phyloP scores from a whole-genome alignment of 2,113 vertebrate genomes.

The Eudyptes chrysolophus region DNA sequence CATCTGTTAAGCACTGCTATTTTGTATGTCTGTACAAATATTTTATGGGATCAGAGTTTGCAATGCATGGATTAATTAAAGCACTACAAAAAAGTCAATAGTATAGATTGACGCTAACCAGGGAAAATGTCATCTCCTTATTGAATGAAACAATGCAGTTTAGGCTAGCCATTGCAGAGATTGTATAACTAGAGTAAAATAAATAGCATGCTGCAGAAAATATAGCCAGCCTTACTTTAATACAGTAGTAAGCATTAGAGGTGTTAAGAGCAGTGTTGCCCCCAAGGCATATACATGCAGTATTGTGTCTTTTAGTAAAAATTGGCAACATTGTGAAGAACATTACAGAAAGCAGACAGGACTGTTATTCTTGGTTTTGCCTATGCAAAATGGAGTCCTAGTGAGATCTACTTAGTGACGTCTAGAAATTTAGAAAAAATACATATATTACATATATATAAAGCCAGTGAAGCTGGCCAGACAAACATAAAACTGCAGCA shows the following conservation, averaged over 20 bases:
- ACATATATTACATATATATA: too few relatives aligned
- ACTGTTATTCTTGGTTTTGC: constrained; percentile 1
- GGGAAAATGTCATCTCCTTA: background rate
- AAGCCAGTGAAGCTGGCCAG: background rate
- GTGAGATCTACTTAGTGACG: background rate
- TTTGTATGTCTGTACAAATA: background rate
- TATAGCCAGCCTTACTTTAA: background rate
- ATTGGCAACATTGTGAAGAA: background rate
- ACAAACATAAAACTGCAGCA: background rate
- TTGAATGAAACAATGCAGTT: background rate
- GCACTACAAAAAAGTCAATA: background rate
- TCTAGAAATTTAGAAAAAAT: background rate
- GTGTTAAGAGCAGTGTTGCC: background rate
- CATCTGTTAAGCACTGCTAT: background rate
- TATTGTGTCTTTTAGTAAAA: background rate
- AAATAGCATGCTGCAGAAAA: background rate
- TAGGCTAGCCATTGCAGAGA: background rate
- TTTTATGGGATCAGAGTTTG: background rate
- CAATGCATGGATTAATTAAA: constrained; percentile 12
- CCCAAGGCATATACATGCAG: background rate
- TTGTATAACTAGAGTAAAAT: background rate
- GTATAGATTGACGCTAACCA: background rate
- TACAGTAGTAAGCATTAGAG: background rate
- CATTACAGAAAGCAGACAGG: background rate
- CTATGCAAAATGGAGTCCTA: background rate